A percentile compares a stretch with the other conserved stretches of the same genome.
These are phyloP conservation scores for Nineta flava DNA, from an alignment of 2,888 invertebrate genomes.

Conservation along the genomic window DNA sequence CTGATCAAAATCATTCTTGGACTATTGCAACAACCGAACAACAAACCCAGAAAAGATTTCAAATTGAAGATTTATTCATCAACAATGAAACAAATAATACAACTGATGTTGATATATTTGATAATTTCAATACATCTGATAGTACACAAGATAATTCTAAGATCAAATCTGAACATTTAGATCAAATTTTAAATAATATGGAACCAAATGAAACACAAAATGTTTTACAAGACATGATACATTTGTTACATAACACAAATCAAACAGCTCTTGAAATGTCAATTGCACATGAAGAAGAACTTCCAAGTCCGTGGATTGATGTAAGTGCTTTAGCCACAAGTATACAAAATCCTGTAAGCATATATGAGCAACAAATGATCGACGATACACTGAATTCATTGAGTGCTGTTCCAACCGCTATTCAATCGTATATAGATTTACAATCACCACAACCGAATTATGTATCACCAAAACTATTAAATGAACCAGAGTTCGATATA, in stretches of 20 bases:
- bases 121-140: background rate
- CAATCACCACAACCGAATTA: slow-evolving; percentile 16
- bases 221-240: background rate
- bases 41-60: background rate
- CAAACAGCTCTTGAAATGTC: slow-evolving; percentile 53
- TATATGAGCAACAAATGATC: slow-evolving; percentile 34
- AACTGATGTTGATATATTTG: background rate
- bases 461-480: slow-evolving; percentile 5
- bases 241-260: slow-evolving; percentile 10
- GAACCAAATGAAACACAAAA: background rate
- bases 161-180: background rate
- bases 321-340: slow-evolving; percentile 50
- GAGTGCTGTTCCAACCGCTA: slow-evolving; percentile 44
- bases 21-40: background rate
- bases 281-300: slow-evolving; percentile 57
- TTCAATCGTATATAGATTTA: slow-evolving; percentile 38
- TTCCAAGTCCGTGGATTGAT: slow-evolving; percentile 60
- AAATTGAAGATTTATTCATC: background rate
- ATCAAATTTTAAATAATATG: background rate
- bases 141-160: background rate
- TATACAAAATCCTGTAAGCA: slow-evolving; percentile 40
- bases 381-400: slow-evolving; percentile 37
- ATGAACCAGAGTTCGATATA: background rate
- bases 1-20: background rate
- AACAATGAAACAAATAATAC: background rate